These are phyloP conservation scores for Simalia tracyae DNA, from an alignment of 2,797 vertebrate genomes.

Conservation along the genomic window DNA sequence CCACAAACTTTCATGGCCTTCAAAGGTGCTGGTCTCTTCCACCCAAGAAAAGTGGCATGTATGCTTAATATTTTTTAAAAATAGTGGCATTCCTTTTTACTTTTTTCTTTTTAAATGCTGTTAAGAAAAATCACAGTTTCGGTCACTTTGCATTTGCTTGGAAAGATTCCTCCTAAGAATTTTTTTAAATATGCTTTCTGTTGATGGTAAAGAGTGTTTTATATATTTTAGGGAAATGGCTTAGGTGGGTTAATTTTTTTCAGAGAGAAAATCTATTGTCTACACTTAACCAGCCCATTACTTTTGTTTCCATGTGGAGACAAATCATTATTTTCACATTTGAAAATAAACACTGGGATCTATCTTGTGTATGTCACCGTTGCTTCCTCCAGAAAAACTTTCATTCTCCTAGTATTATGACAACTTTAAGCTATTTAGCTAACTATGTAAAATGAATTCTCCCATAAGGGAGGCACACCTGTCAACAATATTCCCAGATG, in stretches of 20 bases:
- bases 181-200: not conserved
- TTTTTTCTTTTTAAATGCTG: not conserved
- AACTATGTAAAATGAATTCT: not conserved
- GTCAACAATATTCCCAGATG: not conserved
- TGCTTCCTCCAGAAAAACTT: not conserved
- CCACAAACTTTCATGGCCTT: not conserved
- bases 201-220: not conserved
- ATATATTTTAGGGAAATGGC: not conserved
- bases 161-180: not conserved
- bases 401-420: not conserved
- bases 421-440: not conserved
- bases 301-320: not conserved
- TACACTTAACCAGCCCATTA: not conserved
- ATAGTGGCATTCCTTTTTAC: not conserved
- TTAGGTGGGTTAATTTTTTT: not conserved
- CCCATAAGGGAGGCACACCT: not conserved
- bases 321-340: not conserved
- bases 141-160: not conserved
- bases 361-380: not conserved
- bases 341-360: not conserved
- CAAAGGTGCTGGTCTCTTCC: not conserved
- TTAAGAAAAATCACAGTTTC: not conserved
- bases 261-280: not conserved
- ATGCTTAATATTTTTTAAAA: not conserved
- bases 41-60: not conserved